These are phyloP conservation scores for Synchiropus splendidus DNA, from an alignment of 2,113 vertebrate genomes.

Conservation along the genomic window DNA sequence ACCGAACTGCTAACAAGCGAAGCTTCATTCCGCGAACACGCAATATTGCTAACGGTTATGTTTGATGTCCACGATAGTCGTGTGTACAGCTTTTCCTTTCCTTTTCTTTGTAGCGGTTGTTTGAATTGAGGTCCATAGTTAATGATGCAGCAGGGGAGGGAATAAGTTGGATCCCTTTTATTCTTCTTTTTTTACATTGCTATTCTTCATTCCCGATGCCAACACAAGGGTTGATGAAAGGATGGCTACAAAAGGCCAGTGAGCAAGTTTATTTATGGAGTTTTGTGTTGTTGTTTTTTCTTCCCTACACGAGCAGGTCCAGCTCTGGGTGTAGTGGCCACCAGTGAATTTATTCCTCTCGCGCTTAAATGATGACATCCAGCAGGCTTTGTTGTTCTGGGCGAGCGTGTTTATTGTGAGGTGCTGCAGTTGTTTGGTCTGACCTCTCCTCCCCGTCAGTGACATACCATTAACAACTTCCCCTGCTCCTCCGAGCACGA, in stretches of 20 bases:
- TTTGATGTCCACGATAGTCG: too few species aligned
- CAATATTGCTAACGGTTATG: too few species aligned
- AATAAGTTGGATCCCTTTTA: slow-evolving; percentile 31
- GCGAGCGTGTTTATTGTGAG: slow-evolving; percentile 38
- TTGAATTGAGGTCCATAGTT: slow-evolving; percentile 13
- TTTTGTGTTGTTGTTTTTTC: slow-evolving; percentile 17
- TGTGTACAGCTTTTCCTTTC: too few species aligned
- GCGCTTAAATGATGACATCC: slow-evolving; percentile 63
- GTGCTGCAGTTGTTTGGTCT: slow-evolving; percentile 58
- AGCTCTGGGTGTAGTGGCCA: slow-evolving; percentile 56
- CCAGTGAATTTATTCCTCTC: slow-evolving; percentile 63
- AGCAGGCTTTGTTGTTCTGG: slow-evolving; percentile 48
- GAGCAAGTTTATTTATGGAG: slow-evolving; percentile 67
- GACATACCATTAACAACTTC: slow-evolving; percentile 71
- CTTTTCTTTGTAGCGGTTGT: too few species aligned
- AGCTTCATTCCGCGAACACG: too few species aligned
- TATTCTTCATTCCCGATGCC: slow-evolving; percentile 49
- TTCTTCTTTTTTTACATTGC: slow-evolving; percentile 41
- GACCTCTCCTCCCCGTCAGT: slow-evolving; percentile 65
- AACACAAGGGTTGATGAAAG: slow-evolving; percentile 45
- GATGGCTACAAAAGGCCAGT: slow-evolving; percentile 50
- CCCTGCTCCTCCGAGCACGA: slow-evolving; percentile 52
- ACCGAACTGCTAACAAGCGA: slow-evolving; percentile 16
- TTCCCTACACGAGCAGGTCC: slow-evolving; percentile 45
- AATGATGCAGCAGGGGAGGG: slow-evolving; percentile 46